These are phyloP conservation scores for Acanthis flammea DNA, from an alignment of 2,797 vertebrate species.

Conservation along the genomic window DNA sequence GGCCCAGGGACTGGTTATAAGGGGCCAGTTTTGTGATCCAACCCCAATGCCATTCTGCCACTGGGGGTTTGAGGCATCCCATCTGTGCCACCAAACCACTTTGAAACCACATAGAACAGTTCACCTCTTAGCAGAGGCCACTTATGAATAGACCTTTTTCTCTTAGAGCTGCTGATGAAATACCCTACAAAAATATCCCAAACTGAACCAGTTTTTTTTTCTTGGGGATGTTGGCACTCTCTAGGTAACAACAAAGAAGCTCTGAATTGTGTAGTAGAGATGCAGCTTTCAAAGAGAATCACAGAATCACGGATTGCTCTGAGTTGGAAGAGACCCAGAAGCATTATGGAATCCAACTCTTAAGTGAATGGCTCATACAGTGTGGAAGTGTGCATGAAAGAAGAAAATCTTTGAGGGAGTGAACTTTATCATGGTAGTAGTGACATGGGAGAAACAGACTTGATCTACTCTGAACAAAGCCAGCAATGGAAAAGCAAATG, in stretches of 20 bases:
- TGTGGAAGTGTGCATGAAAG: background rate
- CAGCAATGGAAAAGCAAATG: background rate
- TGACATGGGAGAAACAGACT: background rate
- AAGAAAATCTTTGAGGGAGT: background rate
- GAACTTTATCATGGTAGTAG: background rate
- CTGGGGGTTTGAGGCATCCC: rapidly evolving
- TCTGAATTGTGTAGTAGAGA: background rate
- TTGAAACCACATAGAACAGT: background rate
- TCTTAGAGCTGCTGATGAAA: background rate
- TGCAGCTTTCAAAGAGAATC: background rate
- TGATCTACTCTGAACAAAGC: background rate
- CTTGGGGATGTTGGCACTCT: background rate
- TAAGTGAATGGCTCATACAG: background rate
- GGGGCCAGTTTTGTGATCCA: background rate
- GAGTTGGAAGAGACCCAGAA: background rate
- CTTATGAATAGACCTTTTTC: background rate
- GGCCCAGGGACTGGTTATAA: background rate
- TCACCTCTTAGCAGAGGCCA: rapidly evolving
- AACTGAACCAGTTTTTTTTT: background rate
- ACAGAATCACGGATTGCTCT: background rate
- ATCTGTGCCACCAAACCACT: rapidly evolving
- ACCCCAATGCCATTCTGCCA: rapidly evolving
- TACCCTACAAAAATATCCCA: background rate
- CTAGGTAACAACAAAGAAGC: background rate
- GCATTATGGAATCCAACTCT: background rate